phyloP scores from a whole-genome alignment of 1,140 invertebrate genomes.

The Aradophagus sp. region DNA sequence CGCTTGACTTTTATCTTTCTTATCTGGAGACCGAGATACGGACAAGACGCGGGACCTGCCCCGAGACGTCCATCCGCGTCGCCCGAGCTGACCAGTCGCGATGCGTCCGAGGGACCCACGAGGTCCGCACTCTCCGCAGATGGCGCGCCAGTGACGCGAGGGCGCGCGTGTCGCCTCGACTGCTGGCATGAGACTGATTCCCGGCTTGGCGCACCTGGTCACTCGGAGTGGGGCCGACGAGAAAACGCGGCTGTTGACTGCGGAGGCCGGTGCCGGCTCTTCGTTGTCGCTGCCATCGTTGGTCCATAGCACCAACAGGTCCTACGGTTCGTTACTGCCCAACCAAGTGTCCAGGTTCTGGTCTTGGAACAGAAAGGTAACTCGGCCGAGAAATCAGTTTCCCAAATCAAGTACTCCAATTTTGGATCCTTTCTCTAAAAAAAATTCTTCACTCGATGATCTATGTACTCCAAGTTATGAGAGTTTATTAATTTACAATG shows the following conservation, averaged over 20 bases:
- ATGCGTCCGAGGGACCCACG: background rate
- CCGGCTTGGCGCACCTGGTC: slow-evolving; percentile 44
- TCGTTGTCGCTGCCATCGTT: slow-evolving; percentile 44
- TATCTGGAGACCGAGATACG: slow-evolving; percentile 14
- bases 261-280: slow-evolving; percentile 36
- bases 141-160: too few species aligned
- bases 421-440: too few species aligned
- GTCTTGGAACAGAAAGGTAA: slow-evolving; percentile 69
- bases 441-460: too few species aligned
- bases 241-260: slow-evolving; percentile 46
- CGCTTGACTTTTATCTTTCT: slow-evolving; percentile 30
- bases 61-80: too few species aligned
- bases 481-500: too few species aligned
- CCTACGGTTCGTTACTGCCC: slow-evolving; percentile 65
- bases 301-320: slow-evolving; percentile 41
- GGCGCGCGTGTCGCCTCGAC: too few species aligned
- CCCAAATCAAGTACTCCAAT: too few species aligned
- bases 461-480: too few species aligned
- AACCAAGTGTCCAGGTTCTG: slow-evolving; percentile 65
- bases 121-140: too few species aligned
- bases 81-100: slow-evolving; percentile 37
- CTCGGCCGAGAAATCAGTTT: too few species aligned
- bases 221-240: slow-evolving; percentile 58
- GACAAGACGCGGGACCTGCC: too few species aligned
- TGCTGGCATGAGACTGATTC: slow-evolving; percentile 59